A percentile compares a stretch with the other conserved stretches of the same genome.
Evolutionary conservation across 92 coral and sea anemone species (phyloP).

Genomic region (Blastomussa wellsi): DNA sequence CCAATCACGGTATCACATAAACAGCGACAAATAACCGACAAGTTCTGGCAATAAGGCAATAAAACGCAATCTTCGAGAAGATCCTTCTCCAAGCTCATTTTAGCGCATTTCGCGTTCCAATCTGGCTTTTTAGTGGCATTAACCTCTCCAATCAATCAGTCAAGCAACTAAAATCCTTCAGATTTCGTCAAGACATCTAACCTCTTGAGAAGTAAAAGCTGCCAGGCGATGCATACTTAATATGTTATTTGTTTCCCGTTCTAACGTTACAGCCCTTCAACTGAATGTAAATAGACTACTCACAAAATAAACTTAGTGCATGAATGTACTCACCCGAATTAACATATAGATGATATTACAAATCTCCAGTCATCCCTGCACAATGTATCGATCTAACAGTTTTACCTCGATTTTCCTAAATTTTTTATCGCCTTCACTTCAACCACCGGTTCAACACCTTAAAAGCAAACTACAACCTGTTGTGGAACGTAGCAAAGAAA

Average conservation of each 20-base stretch:
- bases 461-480: slow-evolving; percentile 27
- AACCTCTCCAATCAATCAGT: neutral
- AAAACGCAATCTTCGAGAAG: neutral
- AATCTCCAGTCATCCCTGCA: neutral
- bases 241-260: neutral
- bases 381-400: neutral
- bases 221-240: neutral
- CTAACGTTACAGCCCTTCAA: neutral
- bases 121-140: neutral
- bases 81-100: neutral
- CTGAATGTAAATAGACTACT: neutral
- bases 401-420: neutral
- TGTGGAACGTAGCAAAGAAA: neutral
- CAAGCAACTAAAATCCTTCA: neutral
- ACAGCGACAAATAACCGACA: neutral
- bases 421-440: slow-evolving; percentile 17
- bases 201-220: neutral
- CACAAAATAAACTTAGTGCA: neutral
- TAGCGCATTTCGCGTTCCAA: too few relatives aligned
- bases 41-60: neutral
- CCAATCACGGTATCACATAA: neutral
- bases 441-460: slow-evolving; percentile 24
- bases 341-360: neutral
- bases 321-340: neutral
- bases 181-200: neutral